phyloP scores from a whole-genome alignment of 2,113 vertebrate genomes.

The Tetrao urogallus region DNA sequence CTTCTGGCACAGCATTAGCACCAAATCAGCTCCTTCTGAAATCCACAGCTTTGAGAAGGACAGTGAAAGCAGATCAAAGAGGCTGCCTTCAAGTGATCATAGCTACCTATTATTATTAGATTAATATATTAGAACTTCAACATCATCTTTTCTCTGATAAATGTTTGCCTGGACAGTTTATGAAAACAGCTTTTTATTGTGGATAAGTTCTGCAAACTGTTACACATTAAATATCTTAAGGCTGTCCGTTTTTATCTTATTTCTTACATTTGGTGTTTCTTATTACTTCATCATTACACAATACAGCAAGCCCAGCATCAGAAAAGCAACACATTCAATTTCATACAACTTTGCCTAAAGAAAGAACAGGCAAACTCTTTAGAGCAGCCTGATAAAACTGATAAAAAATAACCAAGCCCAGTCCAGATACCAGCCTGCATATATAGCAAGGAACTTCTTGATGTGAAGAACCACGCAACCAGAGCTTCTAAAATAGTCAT shows the following conservation, averaged over 20 bases:
- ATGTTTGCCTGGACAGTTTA: not conserved
- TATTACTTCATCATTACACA: not conserved
- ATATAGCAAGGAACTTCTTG: not conserved
- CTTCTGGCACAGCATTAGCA: not conserved
- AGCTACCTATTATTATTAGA: accelerated
- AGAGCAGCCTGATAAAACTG: not conserved
- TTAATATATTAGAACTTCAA: not conserved
- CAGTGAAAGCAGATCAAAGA: not conserved
- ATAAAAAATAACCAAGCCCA: not conserved
- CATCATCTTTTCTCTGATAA: not conserved
- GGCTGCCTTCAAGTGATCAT: not conserved
- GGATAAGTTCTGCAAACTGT: too few relatives aligned
- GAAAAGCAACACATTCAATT: not conserved
- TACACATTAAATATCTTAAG: not conserved
- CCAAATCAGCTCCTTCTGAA: not conserved
- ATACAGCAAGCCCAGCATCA: not conserved
- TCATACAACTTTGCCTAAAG: not conserved
- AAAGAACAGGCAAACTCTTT: not conserved
- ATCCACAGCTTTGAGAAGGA: not conserved
- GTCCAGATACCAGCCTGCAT: not conserved
- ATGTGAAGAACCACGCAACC: not conserved
- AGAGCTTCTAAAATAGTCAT: not conserved
- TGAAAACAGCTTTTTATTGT: not conserved
- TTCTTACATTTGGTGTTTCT: not conserved
- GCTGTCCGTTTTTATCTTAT: not conserved